phyloP scores from a whole-genome alignment of 2,797 vertebrate genomes.

The Centroberyx gerrardi region DNA sequence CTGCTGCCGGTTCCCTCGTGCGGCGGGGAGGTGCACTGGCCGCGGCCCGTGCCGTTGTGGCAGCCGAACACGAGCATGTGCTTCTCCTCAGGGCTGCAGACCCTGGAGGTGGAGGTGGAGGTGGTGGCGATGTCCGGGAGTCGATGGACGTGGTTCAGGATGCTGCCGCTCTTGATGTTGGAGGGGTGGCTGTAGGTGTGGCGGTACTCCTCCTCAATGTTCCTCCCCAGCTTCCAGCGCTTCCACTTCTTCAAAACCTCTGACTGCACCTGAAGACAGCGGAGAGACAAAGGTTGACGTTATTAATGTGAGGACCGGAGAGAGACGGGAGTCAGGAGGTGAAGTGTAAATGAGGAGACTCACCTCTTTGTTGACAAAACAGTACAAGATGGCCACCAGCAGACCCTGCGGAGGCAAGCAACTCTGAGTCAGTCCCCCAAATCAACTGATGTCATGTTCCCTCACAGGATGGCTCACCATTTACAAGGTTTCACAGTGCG shows the following conservation, averaged over 20 bases:
- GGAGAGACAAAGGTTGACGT: not conserved
- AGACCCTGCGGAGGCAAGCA: slow-evolving; percentile 88
- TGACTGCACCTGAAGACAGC: slow-evolving; percentile 90
- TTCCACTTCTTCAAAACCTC: slow-evolving; percentile 94
- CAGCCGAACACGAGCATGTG: slow-evolving; percentile 83
- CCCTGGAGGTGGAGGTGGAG: slow-evolving; percentile 27
- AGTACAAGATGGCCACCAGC: slow-evolving; percentile 97
- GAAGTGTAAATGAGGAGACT: slow-evolving; percentile 54
- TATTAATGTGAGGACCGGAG: not conserved
- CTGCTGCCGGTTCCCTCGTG: slow-evolving; percentile 60
- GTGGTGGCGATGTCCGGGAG: slow-evolving; percentile 73
- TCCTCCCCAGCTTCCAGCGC: slow-evolving; percentile 91
- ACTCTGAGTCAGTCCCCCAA: not conserved
- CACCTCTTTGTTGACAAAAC: slow-evolving; percentile 99
- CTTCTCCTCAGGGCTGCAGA: slow-evolving; percentile 83
- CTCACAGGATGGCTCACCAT: not conserved
- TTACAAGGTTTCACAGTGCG: not conserved
- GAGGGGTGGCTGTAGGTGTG: slow-evolving; percentile 87
- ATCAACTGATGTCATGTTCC: not conserved
- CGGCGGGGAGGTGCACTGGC: slow-evolving; percentile 50
- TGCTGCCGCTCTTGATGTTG: slow-evolving; percentile 78
- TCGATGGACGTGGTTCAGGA: slow-evolving; percentile 74
- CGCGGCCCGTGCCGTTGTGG: slow-evolving; percentile 76
- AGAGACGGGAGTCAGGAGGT: not conserved
- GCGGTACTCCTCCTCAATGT: slow-evolving; percentile 90